A percentile compares a stretch with the other conserved stretches of the same genome.
Conservation (phyloP, 2,888 invertebrate species). For the Melolontha melolontha region DNA sequence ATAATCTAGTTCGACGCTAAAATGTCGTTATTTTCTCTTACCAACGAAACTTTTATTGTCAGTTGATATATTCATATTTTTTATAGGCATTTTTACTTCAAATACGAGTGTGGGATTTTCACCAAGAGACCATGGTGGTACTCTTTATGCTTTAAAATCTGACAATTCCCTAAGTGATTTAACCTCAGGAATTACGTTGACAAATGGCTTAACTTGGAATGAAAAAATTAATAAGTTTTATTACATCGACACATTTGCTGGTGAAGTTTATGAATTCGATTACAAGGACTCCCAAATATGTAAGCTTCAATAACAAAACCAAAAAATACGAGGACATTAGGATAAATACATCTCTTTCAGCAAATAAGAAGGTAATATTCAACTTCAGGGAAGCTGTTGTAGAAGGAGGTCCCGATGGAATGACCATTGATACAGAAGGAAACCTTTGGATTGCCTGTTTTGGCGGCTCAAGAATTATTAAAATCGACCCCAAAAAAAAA, state of each 20-base stretch:
- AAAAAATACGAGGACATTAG: background rate
- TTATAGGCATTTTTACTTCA: slow-evolving; percentile 25
- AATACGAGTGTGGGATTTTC: slow-evolving; percentile 1
- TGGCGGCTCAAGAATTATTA: slow-evolving; percentile 71
- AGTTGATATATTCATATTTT: too few relatives aligned
- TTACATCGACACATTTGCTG: slow-evolving; percentile 78
- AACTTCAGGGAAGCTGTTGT: slow-evolving; percentile 65
- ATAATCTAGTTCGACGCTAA: too few relatives aligned
- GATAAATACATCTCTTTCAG: slow-evolving; percentile 61
- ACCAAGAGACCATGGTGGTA: slow-evolving; percentile 13
- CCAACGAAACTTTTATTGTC: background rate
- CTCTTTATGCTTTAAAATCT: slow-evolving; percentile 38
- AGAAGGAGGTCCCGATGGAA: slow-evolving; percentile 74
- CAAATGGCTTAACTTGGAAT: slow-evolving; percentile 82
- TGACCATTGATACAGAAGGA: slow-evolving; percentile 82
- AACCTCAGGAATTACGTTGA: slow-evolving; percentile 52
- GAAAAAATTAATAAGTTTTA: slow-evolving; percentile 75
- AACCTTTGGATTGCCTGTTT: slow-evolving; percentile 84
- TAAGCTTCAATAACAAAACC: slow-evolving; percentile 34
- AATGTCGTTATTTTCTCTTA: too few relatives aligned
- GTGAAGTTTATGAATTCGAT: slow-evolving; percentile 76
- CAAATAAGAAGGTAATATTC: slow-evolving; percentile 72
- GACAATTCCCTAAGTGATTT: slow-evolving; percentile 49
- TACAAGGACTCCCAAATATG: slow-evolving; percentile 68
- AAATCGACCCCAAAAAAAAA: slow-evolving; percentile 69